A percentile compares a stretch with the other conserved stretches of the same genome.
Evolutionary conservation across 2,113 vertebrate species (phyloP).

Genomic region (Sylvilagus bachmani): DNA sequence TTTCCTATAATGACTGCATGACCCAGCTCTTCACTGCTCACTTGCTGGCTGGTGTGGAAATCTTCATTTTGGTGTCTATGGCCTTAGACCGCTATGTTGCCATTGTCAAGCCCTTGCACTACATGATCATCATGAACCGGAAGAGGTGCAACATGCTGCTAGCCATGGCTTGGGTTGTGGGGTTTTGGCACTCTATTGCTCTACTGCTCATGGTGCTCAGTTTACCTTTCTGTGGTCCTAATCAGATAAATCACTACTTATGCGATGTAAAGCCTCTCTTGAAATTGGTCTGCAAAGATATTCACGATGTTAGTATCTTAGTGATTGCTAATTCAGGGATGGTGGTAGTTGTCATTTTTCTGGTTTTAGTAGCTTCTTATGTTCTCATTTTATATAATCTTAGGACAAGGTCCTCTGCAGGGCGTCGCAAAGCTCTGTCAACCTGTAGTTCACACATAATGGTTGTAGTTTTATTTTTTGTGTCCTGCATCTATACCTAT

Average conservation of each 20-base stretch:
- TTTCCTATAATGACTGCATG: slow-evolving; percentile 62
- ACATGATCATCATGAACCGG: slow-evolving; percentile 3
- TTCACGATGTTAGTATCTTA: slow-evolving; percentile 11
- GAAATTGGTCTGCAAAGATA: slow-evolving; percentile 58
- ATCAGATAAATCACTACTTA: slow-evolving; percentile 50
- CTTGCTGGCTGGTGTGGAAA: slow-evolving; percentile 33
- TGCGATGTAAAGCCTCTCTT: slow-evolving; percentile 70
- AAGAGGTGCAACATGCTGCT: slow-evolving; percentile 23
- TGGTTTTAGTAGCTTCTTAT: slow-evolving; percentile 49
- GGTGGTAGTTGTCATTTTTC: slow-evolving; percentile 8
- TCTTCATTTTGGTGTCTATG: slow-evolving; percentile 69
- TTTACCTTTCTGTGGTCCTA: slow-evolving; percentile 63
- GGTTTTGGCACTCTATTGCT: not conserved
- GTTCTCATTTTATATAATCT: slow-evolving; percentile 47
- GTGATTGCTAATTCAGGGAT: slow-evolving; percentile 43
- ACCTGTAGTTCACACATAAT: slow-evolving; percentile 65
- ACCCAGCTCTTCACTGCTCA: slow-evolving; percentile 61
- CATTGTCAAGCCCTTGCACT: slow-evolving; percentile 61
- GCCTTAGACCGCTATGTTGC: slow-evolving; percentile 64
- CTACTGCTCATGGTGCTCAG: slow-evolving; percentile 12
- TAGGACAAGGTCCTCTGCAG: not conserved
- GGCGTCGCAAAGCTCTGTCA: slow-evolving; percentile 50
- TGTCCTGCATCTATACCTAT: slow-evolving; percentile 64
- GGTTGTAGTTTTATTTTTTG: slow-evolving; percentile 57
- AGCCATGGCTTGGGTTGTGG: not conserved